Conservation (phyloP, 1,140 invertebrate species). For the Akabosia matsudoensis region DNA sequence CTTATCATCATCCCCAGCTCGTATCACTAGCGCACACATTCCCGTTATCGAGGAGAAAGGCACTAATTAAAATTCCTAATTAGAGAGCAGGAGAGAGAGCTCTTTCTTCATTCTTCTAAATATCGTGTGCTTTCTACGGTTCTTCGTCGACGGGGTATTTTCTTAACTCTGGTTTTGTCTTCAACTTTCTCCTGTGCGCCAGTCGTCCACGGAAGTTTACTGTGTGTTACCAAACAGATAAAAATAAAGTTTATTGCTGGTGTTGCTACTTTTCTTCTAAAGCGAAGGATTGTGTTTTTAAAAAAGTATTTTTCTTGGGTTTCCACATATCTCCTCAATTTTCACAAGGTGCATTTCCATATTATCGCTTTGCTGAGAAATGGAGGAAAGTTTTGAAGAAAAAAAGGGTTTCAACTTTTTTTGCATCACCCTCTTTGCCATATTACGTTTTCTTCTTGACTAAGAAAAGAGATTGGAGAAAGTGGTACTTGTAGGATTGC, state of each 20-base stretch:
- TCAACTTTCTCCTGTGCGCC: no score
- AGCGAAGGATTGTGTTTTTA: not conserved
- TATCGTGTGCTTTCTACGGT: conserved; percentile 44
- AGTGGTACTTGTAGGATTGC: no score
- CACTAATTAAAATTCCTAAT: conserved; percentile 48
- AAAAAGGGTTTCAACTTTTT: no score
- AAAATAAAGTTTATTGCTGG: conserved; percentile 10
- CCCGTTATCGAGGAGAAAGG: conserved; percentile 21
- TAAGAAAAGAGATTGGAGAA: no score
- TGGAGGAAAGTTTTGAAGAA: no score
- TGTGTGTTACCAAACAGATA: conserved; percentile 1
- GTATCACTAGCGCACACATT: not conserved
- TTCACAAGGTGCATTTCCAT: not conserved
- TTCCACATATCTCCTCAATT: not conserved
- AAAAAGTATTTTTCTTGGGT: not conserved
- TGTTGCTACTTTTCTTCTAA: not conserved
- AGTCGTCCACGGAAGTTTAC: not conserved
- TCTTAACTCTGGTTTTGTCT: no score
- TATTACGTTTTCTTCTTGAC: no score
- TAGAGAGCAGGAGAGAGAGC: conserved; percentile 41
- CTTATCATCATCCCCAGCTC: no score
- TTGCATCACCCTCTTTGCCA: no score
- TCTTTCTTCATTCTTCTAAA: conserved; percentile 36
- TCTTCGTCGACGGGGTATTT: not conserved
- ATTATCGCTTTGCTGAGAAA: not conserved